Conservation (phyloP, 1,140 invertebrate genomes). For the Cataglyphis hispanica region DNA sequence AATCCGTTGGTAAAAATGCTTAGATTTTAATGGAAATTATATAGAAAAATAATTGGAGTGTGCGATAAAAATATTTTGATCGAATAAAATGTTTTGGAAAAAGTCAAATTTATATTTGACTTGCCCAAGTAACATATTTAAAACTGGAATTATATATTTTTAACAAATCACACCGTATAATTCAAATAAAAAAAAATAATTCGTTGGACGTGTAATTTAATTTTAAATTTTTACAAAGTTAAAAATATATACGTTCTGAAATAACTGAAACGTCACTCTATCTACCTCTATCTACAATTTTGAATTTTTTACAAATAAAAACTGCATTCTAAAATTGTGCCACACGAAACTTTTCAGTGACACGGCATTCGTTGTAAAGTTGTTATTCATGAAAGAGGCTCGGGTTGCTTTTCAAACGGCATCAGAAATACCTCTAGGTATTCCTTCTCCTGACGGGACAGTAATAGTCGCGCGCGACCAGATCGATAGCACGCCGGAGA, state of each 20-base stretch:
- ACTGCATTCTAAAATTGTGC: background rate
- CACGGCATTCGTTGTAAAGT: slow-evolving; percentile 24
- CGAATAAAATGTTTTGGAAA: no score
- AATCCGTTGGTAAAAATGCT: no score
- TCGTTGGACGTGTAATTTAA: background rate
- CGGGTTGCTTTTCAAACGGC: slow-evolving; percentile 51
- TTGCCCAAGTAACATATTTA: background rate
- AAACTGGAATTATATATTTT: background rate
- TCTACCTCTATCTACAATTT: background rate
- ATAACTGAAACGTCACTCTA: background rate
- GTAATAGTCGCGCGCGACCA: background rate
- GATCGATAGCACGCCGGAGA: slow-evolving; percentile 63
- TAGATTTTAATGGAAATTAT: no score
- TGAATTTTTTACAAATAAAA: slow-evolving; percentile 22
- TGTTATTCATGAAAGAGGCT: slow-evolving; percentile 29
- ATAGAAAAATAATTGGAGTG: no score
- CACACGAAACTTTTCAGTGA: slow-evolving; percentile 10
- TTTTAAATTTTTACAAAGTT: background rate
- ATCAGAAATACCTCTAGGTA: slow-evolving; percentile 66
- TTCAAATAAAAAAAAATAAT: background rate
- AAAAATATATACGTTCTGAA: background rate
- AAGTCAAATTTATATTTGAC: no score
- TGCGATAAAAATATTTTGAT: no score
- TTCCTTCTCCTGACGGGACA: slow-evolving; percentile 32
- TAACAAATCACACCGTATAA: background rate